These are phyloP conservation scores for Athene noctua DNA, from an alignment of 2,113 vertebrate species.

Conservation along the genomic window DNA sequence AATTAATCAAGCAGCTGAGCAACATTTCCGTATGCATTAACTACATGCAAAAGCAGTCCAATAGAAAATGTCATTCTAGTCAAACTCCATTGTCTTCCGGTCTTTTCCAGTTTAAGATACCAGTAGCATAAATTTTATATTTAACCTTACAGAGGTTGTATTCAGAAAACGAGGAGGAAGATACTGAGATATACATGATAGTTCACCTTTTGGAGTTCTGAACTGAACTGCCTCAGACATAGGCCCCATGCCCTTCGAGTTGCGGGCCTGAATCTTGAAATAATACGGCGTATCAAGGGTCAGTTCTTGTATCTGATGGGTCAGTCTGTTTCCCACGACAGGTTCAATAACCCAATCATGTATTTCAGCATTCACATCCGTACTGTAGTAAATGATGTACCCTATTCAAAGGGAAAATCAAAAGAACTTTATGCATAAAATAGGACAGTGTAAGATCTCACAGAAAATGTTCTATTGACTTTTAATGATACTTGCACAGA, in stretches of 20 bases:
- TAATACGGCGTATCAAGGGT: slow-evolving; percentile 96
- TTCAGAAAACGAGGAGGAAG: background rate
- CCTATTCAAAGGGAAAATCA: slow-evolving; percentile 70
- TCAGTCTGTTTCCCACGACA: slow-evolving; percentile 93
- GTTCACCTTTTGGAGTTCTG: slow-evolving; percentile 93
- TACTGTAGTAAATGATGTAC: slow-evolving; percentile 99
- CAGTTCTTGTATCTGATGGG: slow-evolving; percentile 96
- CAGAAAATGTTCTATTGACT: background rate
- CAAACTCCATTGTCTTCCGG: background rate
- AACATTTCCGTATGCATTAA: background rate
- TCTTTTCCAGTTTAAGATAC: background rate
- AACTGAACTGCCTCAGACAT: slow-evolving; percentile 97
- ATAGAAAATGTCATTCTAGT: accelerated
- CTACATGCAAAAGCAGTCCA: background rate
- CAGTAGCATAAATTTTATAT: too few species aligned
- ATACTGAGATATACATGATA: accelerated
- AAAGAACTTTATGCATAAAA: background rate
- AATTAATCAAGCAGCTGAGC: background rate
- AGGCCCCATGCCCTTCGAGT: slow-evolving; percentile 98
- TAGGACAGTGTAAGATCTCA: accelerated
- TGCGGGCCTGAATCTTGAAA: slow-evolving; percentile 98
- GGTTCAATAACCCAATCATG: slow-evolving; percentile 99
- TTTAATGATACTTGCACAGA: background rate
- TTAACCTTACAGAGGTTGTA: too few species aligned
- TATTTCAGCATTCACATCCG: slow-evolving; percentile 93